Percentiles rank a stretch among this genome's conserved stretches.
phyloP scores from a whole-genome alignment of 2,797 vertebrate species.

The Tauraco hartlaubi region DNA sequence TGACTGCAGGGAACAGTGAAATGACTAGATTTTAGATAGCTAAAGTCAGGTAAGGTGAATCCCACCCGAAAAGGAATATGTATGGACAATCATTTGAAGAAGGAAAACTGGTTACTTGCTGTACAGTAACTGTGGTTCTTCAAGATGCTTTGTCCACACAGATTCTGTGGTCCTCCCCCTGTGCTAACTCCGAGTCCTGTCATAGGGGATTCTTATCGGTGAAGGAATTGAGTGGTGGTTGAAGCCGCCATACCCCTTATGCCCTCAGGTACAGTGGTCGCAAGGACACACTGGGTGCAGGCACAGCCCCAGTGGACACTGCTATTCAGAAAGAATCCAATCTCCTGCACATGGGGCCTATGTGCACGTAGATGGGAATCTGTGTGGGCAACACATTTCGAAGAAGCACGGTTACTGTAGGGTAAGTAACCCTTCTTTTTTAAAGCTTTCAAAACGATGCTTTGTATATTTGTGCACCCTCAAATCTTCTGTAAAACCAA shows the following conservation, averaged over 20 bases:
- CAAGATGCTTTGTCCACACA: constrained; percentile 76
- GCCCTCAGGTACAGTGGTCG: constrained; percentile 77
- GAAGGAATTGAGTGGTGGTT: constrained; percentile 73
- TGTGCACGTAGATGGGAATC: constrained; percentile 77
- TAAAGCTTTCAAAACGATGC: constrained; percentile 70
- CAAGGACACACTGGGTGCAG: constrained; percentile 77
- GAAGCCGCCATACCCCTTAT: constrained; percentile 77
- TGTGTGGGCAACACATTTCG: constrained; percentile 77
- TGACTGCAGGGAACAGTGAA: background rate
- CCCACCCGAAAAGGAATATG: constrained; percentile 67
- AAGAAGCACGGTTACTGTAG: constrained; percentile 77
- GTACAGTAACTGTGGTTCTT: constrained; percentile 66
- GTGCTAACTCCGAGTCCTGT: constrained; percentile 58
- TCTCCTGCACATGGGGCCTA: constrained; percentile 73
- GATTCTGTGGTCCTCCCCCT: constrained; percentile 61
- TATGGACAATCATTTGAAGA: constrained; percentile 75
- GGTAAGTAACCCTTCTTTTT: constrained; percentile 76
- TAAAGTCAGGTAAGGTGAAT: constrained; percentile 64
- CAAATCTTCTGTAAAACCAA: background rate
- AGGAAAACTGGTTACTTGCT: constrained; percentile 65
- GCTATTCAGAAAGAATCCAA: constrained; percentile 77
- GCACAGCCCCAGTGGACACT: constrained; percentile 77
- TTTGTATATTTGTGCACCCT: constrained; percentile 50
- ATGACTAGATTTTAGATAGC: constrained; percentile 28
- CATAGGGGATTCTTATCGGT: constrained; percentile 59